Evolutionary conservation across 2,888 invertebrate species (phyloP), one percentile per base, ranked within the genome.

Genomic region (Atherix ibis): DNA sequence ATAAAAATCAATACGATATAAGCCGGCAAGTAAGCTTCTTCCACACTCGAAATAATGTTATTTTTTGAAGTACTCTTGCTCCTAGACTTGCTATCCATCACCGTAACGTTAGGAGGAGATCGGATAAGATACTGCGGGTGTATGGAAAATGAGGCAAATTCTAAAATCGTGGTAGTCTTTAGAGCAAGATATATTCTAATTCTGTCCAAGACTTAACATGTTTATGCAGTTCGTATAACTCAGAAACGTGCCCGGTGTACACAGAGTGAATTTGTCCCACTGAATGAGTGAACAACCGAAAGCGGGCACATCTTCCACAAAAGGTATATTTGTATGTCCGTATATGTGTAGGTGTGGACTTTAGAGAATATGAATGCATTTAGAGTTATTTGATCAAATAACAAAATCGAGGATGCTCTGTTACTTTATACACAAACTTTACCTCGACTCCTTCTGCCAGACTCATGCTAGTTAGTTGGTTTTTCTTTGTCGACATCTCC

Each of bases 151-250:
- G n/a, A n/a, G n/a, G n/a, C n/a, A n/a, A n/a, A n/a, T n/a, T n/a
- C n/a, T n/a, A n/a, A n/a, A n/a, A n/a, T n/a, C n/a, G n/a, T n/a
- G n/a, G n/a, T n/a, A n/a, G n/a, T n/a, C n/a, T n/a, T n/a, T n/a
- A n/a, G n/a, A n/a, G n/a, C n/a, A n/a, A 22, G 10, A 22, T 8
- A 13, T 26, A 36, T 31, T 32, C 31, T 26, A 36, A 36, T 36
- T 36, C 36, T 31, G 36, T 31, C 31, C 31, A 31, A 36, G 31
- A 19, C 13, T 27, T 18, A 35, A 26, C 38, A 35, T 38, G 35
- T 38, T 38, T 35, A 38, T 35, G 38, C 35, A 38, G 32, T 38
- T 33, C 35, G 33, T 38, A 35, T 35, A 33, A 32, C 26, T 32
- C 28, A 26, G 28, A 28, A 22, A 38, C 38, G 38, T 38, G 38